Base-by-base conservation (phyloP, 2,797 vertebrate genomes). In the Brotula barbata region DNA sequence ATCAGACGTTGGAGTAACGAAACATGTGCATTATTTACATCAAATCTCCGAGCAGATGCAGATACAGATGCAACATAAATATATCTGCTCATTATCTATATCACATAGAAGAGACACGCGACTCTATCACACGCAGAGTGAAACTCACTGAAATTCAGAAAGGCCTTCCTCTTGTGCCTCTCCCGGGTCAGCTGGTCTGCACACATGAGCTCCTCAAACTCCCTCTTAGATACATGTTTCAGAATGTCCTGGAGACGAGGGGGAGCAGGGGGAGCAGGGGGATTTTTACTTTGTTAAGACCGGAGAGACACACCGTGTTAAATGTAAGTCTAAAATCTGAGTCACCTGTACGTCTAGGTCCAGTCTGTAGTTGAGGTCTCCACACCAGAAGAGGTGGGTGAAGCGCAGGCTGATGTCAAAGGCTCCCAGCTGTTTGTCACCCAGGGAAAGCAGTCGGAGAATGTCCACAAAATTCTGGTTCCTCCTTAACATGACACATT, bases 381-480 rank as follows among this genome's bases (percentile, higher is more conserved):
- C 93, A 52, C 91, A 93, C 93, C 92, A 94, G 75, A 94, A 94
- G 42, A 94, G 90, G 67, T 94, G 92, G 9, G 85, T 88, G 71
- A 94, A 93, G 28, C 92, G 90, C 56, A 93, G 80, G 79, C 92
- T 92, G 71, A 94, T 86, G 78, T 94, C 93, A 45, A 94, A 93
- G 42, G 88, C 75, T 10, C 77, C 64, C 19, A 93, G 89, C 20
- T 92, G 87, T 58, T 91, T 91, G 63, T 94, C 90, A 0, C 93
- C 93, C 21, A 94, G 81, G 43, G 91, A 92, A 15, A 94, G 84
- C 23, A 92, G 84, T n/a, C 91, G 76, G 64, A 94, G 88, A 58
- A 94, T 92, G 75, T 94, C 93, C 63, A 90, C 85, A 70, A 91
- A 90, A 72, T 92, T 93, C 77, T 94, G 93, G 83, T 94, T 94